These are phyloP conservation scores for Coptodon bakossiorum DNA, from an alignment of 2,113 vertebrate species.

Conservation along the genomic window DNA sequence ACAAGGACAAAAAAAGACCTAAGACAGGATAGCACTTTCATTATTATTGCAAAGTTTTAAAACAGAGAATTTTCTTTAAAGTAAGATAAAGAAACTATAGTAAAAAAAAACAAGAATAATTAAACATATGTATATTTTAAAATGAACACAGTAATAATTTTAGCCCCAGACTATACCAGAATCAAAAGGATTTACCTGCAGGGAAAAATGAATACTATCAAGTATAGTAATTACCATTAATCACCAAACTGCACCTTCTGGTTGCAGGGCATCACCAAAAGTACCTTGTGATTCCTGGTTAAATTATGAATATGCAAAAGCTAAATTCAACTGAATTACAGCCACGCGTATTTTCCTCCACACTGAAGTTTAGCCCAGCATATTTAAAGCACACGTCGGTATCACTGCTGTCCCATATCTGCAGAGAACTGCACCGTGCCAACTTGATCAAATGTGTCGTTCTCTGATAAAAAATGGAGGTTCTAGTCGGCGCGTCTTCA, in stretches of 20 bases:
- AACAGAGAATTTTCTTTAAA: not conserved
- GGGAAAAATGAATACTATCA: not conserved
- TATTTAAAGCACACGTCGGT: not conserved
- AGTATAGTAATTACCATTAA: not conserved
- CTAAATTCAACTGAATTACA: not conserved
- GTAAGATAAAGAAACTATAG: not conserved
- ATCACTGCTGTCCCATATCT: not conserved
- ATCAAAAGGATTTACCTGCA: not conserved
- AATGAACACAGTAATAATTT: not conserved
- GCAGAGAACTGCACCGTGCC: not conserved
- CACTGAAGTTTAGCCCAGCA: not conserved
- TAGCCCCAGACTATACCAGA: not conserved
- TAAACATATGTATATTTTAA: not conserved
- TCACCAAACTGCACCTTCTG: not conserved
- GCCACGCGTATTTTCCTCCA: rapidly evolving
- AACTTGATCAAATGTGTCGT: not conserved
- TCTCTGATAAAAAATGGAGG: not conserved
- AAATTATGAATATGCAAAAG: not conserved
- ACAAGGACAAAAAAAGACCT: not conserved
- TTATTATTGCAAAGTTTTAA: not conserved
- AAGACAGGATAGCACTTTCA: not conserved
- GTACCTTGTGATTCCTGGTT: not conserved
- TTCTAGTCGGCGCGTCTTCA: not conserved
- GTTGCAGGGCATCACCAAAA: not conserved
- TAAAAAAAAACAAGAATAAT: not conserved